Conservation (phyloP, 2,797 vertebrate genomes). For the Typhlichthys subterraneus region DNA sequence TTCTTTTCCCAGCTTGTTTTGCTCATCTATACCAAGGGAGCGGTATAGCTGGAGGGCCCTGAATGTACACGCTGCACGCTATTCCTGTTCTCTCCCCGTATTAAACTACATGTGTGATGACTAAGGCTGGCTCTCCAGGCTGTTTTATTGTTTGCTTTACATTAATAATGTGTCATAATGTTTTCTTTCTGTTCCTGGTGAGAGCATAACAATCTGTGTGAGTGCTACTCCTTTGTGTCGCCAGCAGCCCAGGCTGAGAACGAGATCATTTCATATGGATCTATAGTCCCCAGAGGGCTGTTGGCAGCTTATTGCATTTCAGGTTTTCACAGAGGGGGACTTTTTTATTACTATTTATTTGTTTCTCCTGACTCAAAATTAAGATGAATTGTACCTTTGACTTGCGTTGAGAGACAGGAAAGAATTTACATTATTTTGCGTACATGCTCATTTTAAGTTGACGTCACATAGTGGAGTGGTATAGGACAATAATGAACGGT, state of each 20-base stretch:
- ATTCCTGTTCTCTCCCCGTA: no score
- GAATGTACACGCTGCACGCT: no score
- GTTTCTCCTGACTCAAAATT: constrained; percentile 47
- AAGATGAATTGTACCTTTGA: constrained; percentile 63
- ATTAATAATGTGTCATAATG: constrained; percentile 49
- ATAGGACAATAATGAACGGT: neutral
- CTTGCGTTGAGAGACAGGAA: constrained; percentile 37
- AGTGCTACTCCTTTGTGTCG: constrained; percentile 53
- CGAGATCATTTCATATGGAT: constrained; percentile 49
- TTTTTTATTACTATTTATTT: constrained; percentile 32
- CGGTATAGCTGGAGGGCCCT: no score
- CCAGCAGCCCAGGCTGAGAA: constrained; percentile 33
- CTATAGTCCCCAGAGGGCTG: constrained; percentile 49
- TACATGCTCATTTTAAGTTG: constrained; percentile 37
- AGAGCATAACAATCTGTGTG: constrained; percentile 39
- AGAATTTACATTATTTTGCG: constrained; percentile 51
- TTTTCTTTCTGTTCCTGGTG: constrained; percentile 20
- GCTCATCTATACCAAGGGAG: no score
- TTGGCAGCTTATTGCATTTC: constrained; percentile 62
- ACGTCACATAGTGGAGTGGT: no score
- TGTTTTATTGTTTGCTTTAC: constrained; percentile 41
- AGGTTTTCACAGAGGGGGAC: constrained; percentile 53
- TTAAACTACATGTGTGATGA: neutral
- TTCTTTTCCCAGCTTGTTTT: no score
- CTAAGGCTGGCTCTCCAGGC: neutral